phyloP scores from a whole-genome alignment of 2,797 vertebrate species.

The Pangasius sanitwongsei region DNA sequence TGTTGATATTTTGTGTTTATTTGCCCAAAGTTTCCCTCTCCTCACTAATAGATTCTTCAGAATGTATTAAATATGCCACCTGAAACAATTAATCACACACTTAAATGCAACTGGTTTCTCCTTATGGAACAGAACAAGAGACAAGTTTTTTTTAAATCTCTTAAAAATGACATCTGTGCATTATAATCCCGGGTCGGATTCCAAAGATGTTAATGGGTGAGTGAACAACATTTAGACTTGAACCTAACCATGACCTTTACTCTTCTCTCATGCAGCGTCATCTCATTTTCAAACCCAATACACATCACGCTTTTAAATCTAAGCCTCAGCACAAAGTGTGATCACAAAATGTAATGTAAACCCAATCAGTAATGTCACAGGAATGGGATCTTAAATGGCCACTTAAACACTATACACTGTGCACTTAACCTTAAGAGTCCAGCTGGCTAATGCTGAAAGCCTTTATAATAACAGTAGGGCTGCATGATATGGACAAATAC shows the following conservation, averaged over 20 bases:
- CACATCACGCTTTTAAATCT: neutral
- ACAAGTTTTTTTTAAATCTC: slow-evolving; percentile 13
- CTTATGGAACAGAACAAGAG: slow-evolving; percentile 40
- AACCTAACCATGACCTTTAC: slow-evolving; percentile 47
- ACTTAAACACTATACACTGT: neutral
- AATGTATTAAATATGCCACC: neutral
- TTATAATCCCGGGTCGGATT: slow-evolving; percentile 76
- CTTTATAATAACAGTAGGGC: neutral
- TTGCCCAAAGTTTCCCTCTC: neutral
- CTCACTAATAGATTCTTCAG: neutral
- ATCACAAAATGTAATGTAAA: neutral
- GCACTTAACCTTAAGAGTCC: neutral
- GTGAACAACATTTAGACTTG: slow-evolving; percentile 56
- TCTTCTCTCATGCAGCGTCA: slow-evolving; percentile 1
- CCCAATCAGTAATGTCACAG: neutral
- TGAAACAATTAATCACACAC: neutral
- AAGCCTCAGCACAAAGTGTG: neutral
- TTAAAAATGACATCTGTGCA: slow-evolving; percentile 80
- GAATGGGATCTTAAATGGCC: neutral
- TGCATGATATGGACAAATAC: neutral
- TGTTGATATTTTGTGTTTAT: neutral
- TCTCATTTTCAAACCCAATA: neutral
- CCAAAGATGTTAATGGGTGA: slow-evolving; percentile 77
- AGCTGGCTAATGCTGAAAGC: neutral
- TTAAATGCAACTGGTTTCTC: slow-evolving; percentile 33